phyloP scores from a whole-genome alignment of 2,113 vertebrate genomes.

The Loxodonta africana region DNA sequence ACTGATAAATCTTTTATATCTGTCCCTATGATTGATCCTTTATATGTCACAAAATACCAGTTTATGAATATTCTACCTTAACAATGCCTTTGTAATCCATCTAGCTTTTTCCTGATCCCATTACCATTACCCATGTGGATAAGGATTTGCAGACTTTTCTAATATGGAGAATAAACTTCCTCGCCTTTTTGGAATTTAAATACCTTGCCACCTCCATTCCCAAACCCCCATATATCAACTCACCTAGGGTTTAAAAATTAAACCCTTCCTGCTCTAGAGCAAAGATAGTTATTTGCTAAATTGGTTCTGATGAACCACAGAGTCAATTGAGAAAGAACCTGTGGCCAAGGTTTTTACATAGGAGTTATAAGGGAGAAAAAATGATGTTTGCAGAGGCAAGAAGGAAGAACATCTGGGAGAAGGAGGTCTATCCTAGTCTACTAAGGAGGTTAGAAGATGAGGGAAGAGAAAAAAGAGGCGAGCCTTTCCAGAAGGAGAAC shows the following conservation, averaged over 20 bases:
- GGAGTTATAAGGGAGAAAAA: background rate
- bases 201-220: background rate
- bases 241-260: background rate
- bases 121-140: background rate
- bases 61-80: background rate
- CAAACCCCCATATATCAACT: background rate
- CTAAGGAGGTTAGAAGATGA: background rate
- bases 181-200: conserved; percentile 3
- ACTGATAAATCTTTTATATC: background rate
- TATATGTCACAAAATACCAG: background rate
- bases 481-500: background rate
- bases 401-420: background rate
- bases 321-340: background rate
- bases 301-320: background rate
- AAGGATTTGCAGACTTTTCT: background rate
- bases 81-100: background rate
- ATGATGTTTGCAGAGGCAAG: background rate
- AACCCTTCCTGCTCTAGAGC: background rate
- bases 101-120: background rate
- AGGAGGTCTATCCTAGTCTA: background rate
- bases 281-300: conserved; percentile 43
- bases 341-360: background rate
- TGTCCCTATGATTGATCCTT: background rate
- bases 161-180: background rate
- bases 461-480: background rate